Base-by-base conservation (phyloP, 2,888 invertebrate species). In the Cetonia aurata region DNA sequence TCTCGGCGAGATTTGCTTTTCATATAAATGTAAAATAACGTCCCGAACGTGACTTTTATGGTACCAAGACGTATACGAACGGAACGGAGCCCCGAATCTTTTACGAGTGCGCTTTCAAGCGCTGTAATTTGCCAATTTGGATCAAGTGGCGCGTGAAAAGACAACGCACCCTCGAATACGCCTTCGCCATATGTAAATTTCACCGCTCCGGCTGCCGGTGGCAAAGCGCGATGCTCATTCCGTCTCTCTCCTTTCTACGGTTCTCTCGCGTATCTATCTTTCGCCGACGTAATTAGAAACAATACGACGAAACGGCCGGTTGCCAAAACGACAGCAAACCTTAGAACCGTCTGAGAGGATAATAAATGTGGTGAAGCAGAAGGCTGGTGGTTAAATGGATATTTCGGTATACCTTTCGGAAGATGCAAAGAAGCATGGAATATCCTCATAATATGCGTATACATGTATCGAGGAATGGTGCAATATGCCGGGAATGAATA, bases 41-140 rank as follows among this genome's bases (percentile, higher is more conserved):
- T 65, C 50, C 50, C 37, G 52, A 52, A 65, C 62, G 62, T 65
- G 62, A 50, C 62, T 65, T 65, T 65, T 65, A 65, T 65, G 62
- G 50, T 17, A 37, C 33, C 50, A 15, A 52, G 62, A 65, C 62
- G 50, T 65, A 17, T 41, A 65, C 62, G 50, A 13, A 65, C n/a
- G 50, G 50, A 37, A 50, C 50, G 1, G 10, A 48, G 25, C 37
- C n/a, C 33, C 37, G 62, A 65, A 65, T 65, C 62, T 50, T 65
- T 65, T 65, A 65, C 62, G 62, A 65, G 62, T 50, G 50, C 37
- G 62, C 62, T 65, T 65, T 65, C 62, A 52, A 50, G 62, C 62
- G 62, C 62, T 65, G 62, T 65, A 65, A 65, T 65, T 65, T 65
- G 62, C 62, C 62, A 65, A 65, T 65, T 65, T 65, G 62, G 62